These are phyloP conservation scores for Lasioglossum oenotherae DNA, from an alignment of 2,888 invertebrate genomes.

Conservation along the genomic window DNA sequence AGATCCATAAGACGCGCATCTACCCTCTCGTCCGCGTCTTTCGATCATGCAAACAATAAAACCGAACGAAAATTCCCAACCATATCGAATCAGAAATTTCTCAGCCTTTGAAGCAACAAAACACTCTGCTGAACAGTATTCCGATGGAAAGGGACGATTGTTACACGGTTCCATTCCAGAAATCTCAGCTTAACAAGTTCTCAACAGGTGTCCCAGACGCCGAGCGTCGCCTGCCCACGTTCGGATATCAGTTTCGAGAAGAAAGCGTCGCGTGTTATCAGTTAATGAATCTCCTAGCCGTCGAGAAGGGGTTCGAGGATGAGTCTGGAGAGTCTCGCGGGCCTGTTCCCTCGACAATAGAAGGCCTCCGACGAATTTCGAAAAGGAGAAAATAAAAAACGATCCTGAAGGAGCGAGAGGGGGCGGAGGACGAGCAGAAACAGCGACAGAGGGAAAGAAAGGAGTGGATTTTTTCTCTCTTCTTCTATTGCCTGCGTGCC, in stretches of 20 bases:
- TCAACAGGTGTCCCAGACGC: conserved; percentile 64
- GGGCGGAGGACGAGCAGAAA: conserved; percentile 21
- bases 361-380: conserved; percentile 77
- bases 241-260: conserved; percentile 70
- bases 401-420: conserved; percentile 57
- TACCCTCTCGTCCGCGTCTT: not conserved
- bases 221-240: conserved; percentile 31
- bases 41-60: not conserved
- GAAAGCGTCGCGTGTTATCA: conserved; percentile 76
- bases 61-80: not conserved
- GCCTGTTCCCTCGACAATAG: conserved; percentile 72
- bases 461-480: conserved; percentile 21
- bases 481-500: conserved; percentile 52
- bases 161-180: not conserved
- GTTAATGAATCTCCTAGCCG: conserved; percentile 79
- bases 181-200: conserved; percentile 32
- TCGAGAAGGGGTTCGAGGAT: conserved; percentile 53
- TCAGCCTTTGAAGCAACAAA: not conserved
- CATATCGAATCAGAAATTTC: not conserved
- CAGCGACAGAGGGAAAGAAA: conserved; percentile 51
- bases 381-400: conserved; percentile 78
- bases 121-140: not conserved
- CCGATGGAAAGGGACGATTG: not conserved
- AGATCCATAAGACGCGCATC: not conserved
- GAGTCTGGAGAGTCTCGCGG: conserved; percentile 36